phyloP scores from a whole-genome alignment of 2,797 vertebrate species.

The Melanogrammus aeglefinus region DNA sequence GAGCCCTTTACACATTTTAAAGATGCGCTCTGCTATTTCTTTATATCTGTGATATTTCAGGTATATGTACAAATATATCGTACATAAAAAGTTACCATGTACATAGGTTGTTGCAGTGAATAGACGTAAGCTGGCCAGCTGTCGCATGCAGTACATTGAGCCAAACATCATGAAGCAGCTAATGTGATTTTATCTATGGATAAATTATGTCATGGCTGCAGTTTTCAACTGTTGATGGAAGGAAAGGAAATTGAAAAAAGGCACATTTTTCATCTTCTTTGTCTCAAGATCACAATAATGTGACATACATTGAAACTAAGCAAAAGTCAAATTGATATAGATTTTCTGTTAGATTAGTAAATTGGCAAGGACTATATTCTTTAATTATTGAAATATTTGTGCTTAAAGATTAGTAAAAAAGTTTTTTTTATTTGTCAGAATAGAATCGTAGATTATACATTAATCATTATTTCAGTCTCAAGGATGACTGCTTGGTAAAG shows the following conservation, averaged over 20 bases:
- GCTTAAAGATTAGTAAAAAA: neutral
- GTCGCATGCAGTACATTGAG: neutral
- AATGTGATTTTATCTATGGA: neutral
- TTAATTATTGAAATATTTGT: neutral
- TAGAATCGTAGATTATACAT: neutral
- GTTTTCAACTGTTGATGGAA: neutral
- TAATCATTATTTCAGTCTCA: neutral
- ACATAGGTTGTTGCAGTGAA: neutral
- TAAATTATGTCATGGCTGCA: neutral
- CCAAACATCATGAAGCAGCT: neutral
- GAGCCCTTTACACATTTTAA: neutral
- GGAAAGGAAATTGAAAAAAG: neutral
- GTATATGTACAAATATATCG: neutral
- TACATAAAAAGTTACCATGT: neutral
- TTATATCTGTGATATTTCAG: neutral
- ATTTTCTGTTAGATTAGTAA: neutral
- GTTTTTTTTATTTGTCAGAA: neutral
- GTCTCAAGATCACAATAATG: neutral
- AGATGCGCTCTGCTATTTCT: slow-evolving; percentile 20
- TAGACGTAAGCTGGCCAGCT: neutral
- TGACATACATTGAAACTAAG: neutral
- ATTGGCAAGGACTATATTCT: neutral
- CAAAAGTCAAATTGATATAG: neutral
- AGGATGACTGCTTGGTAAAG: neutral
- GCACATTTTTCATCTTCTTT: neutral